Percentiles rank a stretch among this genome's conserved stretches.
phyloP scores from a whole-genome alignment of 2,113 vertebrate species.

The Callochromis pleurospilus region DNA sequence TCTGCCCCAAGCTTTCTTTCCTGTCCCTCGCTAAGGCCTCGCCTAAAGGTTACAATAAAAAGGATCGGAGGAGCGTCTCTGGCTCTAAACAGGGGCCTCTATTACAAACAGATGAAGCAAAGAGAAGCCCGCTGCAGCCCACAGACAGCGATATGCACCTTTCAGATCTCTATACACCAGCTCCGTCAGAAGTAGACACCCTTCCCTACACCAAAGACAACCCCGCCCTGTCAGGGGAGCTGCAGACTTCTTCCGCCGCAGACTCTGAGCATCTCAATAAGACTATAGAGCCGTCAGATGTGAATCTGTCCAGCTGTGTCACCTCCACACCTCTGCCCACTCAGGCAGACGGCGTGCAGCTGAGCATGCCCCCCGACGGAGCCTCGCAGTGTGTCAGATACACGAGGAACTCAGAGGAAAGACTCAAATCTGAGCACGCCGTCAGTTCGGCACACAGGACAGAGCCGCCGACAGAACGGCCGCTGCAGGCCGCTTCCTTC shows the following conservation, averaged over 20 bases:
- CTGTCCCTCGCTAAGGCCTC: conserved; percentile 41
- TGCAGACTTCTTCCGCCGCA: conserved; percentile 8
- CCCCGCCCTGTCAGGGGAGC: not conserved
- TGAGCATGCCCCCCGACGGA: conserved; percentile 52
- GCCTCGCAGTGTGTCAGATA: conserved; percentile 51
- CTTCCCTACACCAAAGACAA: conserved; percentile 51
- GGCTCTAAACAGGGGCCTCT: not conserved
- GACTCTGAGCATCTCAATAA: not conserved
- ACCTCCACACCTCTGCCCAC: conserved; percentile 74
- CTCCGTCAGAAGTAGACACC: conserved; percentile 25
- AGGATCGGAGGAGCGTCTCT: conserved; percentile 5
- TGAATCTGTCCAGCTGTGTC: conserved; percentile 69
- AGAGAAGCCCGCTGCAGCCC: not conserved
- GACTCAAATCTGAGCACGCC: not conserved
- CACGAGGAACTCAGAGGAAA: conserved; percentile 42
- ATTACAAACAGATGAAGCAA: not conserved
- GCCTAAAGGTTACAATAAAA: conserved; percentile 20
- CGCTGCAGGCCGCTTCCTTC: conserved; percentile 71
- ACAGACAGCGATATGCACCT: not conserved
- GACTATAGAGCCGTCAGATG: conserved; percentile 37
- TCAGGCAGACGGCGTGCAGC: conserved; percentile 59
- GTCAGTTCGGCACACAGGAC: conserved; percentile 14
- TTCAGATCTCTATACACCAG: conserved; percentile 7
- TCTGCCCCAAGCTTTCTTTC: conserved; percentile 31
- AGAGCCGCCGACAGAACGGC: not conserved